Percentiles rank a stretch among this genome's conserved stretches.
phyloP scores from a whole-genome alignment of 64 coral and sea anemone species.

The Astreopora myriophthalma region DNA sequence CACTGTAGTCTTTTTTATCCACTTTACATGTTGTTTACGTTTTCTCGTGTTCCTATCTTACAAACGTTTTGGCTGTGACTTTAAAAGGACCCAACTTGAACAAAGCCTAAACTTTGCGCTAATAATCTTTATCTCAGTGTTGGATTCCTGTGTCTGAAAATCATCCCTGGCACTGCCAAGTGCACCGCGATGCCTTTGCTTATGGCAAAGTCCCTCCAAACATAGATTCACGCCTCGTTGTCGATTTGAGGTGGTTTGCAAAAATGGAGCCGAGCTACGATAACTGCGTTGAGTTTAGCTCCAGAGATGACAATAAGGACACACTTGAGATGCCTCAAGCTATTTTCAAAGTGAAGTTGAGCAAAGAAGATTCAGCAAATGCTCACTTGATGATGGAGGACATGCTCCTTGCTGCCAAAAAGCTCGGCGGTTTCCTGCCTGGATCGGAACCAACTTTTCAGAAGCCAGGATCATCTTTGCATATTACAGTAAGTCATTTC shows the following conservation, averaged over 20 bases:
- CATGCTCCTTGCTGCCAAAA: neutral
- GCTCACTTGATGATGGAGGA: constrained; percentile 43
- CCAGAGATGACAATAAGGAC: neutral
- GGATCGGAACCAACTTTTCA: constrained; percentile 40
- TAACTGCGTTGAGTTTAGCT: constrained; percentile 17
- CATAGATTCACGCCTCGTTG: constrained; percentile 18
- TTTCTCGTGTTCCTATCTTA: no score
- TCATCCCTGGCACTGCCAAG: constrained; percentile 46
- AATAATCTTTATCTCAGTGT: neutral
- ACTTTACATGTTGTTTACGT: no score
- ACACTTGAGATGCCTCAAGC: constrained; percentile 26
- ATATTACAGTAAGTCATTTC: constrained; percentile 3
- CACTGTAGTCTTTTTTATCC: no score
- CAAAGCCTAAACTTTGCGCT: no score
- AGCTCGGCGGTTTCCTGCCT: neutral
- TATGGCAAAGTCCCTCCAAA: constrained; percentile 23
- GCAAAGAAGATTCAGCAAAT: neutral
- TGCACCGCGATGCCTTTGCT: constrained; percentile 37
- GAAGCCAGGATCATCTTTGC: constrained; percentile 14
- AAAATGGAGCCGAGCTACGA: neutral
- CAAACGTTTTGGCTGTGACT: no score
- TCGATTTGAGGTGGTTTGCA: constrained; percentile 43
- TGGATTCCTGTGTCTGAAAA: constrained; percentile 34
- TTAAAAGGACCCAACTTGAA: no score
- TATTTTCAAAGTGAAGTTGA: constrained; percentile 11